Evolutionary conservation across 2,888 invertebrate genomes (phyloP), one percentile per base, ranked within the genome.

Genomic region (Trichopoda pennipes): DNA sequence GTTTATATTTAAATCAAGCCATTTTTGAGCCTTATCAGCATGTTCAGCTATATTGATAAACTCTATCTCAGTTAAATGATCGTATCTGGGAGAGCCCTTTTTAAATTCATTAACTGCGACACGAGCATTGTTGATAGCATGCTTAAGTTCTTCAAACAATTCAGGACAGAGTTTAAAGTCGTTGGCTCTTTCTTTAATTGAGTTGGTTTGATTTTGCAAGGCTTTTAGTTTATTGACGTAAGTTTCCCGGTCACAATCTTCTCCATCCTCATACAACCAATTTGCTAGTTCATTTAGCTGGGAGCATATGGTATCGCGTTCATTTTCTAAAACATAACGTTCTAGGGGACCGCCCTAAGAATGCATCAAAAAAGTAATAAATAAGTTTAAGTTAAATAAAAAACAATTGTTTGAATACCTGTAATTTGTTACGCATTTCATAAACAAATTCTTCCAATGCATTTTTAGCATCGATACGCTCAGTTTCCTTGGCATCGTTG

Each of bases 391-490:
- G 7, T 12, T 4, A 35, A 32, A 49, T 51, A 17, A 3, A 17
- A 49, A 44, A 16, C 16, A 17, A 12, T 3, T 12, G 12, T 1
- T 44, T 14, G 8, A 44, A 49, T 56, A 91, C 91, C 51, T 94
- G 93, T 70, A 99, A 91, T 90, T 98, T 98, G 79, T 96, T 96
- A 73, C 99, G 94, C 91, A 99, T 93, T 87, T 99, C 99, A 90
- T 99, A 99, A 38, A 99, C 98, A 89, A 98, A 99, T 91, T 99
- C 99, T 91, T 99, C 99, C 0, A 99, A 93, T 3, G 98, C 96
- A 91, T 99, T 99, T 88, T 98, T 96, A 1, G 98, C 97, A 91
- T 99, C 99, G 7, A 97, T 95, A 63, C 98, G 94, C 89, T 98
- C 97, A 87, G 98, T 98, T 92, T 99, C 99, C 89, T 96, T 95